phyloP scores from a whole-genome alignment of 2,113 vertebrate species.

The Erpornis zantholeuca region DNA sequence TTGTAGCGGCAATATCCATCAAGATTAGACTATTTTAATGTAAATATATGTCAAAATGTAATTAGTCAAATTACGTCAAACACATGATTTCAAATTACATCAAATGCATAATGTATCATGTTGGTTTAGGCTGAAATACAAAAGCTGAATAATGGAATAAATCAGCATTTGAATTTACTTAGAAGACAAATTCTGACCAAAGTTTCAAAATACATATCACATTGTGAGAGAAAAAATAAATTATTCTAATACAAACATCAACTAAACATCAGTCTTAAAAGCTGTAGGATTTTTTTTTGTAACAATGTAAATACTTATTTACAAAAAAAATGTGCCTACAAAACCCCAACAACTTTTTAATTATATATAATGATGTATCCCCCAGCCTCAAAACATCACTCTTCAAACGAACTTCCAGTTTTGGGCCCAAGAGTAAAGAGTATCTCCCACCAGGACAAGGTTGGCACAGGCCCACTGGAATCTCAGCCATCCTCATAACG shows the following conservation, averaged over 20 bases:
- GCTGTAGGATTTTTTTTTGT: fast-evolving
- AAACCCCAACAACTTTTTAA: background rate
- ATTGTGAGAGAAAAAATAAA: background rate
- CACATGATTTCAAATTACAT: background rate
- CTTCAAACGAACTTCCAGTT: background rate
- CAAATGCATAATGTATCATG: background rate
- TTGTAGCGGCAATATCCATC: background rate
- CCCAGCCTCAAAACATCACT: background rate
- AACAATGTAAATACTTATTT: background rate
- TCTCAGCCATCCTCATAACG: background rate
- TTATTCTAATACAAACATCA: background rate
- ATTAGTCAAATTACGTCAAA: background rate
- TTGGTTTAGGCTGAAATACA: background rate
- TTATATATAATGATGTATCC: fast-evolving
- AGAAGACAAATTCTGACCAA: background rate
- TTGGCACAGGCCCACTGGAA: background rate
- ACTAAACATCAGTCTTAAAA: background rate
- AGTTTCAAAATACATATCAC: background rate
- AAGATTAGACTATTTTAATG: background rate
- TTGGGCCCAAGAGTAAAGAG: background rate
- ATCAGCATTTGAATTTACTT: background rate
- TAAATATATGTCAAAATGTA: background rate
- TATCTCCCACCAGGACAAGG: background rate
- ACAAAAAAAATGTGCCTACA: background rate
- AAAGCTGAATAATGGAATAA: background rate